phyloP scores from a whole-genome alignment of 2,797 vertebrate species.

The Aulostomus chinensis region DNA sequence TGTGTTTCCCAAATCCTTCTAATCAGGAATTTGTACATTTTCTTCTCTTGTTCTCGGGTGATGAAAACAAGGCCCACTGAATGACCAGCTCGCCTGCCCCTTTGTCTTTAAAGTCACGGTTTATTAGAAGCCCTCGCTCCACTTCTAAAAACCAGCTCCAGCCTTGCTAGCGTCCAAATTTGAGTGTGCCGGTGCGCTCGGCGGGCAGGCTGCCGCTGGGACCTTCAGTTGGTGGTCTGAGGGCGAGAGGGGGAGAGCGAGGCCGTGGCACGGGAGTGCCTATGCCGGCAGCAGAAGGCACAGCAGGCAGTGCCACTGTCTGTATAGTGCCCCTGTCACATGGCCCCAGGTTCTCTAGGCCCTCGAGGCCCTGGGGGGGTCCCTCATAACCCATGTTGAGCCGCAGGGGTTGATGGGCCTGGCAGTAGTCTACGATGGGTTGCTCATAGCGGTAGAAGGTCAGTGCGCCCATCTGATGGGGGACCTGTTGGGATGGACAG shows the following conservation, averaged over 20 bases:
- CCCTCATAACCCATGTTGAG: constrained; percentile 92
- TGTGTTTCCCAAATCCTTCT: constrained; percentile 35
- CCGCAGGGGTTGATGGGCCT: constrained; percentile 94
- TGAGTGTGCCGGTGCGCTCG: constrained; percentile 80
- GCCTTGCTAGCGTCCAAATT: constrained; percentile 77
- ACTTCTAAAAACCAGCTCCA: constrained; percentile 12
- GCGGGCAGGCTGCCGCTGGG: constrained; percentile 50
- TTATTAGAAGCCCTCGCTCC: constrained; percentile 36
- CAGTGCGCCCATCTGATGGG: constrained; percentile 93
- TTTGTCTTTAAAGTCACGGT: constrained; percentile 50
- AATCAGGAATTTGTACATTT: constrained; percentile 34
- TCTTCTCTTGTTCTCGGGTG: constrained; percentile 33
- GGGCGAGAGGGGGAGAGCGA: constrained; percentile 64
- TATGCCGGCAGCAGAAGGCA: constrained; percentile 70
- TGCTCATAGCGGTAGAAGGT: constrained; percentile 96
- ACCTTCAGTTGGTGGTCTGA: constrained; percentile 71
- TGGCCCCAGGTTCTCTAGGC: constrained; percentile 74
- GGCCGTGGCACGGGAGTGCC: constrained; percentile 56
- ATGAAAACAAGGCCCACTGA: constrained; percentile 66
- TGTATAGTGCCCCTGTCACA: constrained; percentile 81
- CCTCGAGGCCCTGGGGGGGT: constrained; percentile 79
- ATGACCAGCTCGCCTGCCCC: constrained; percentile 63
- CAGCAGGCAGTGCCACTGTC: constrained; percentile 78
- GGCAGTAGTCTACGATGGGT: constrained; percentile 95
- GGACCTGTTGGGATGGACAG: constrained; percentile 80